These are phyloP conservation scores for Acanthococcus lagerstroemiae DNA, from an alignment of 2,888 invertebrate species.

Conservation along the genomic window DNA sequence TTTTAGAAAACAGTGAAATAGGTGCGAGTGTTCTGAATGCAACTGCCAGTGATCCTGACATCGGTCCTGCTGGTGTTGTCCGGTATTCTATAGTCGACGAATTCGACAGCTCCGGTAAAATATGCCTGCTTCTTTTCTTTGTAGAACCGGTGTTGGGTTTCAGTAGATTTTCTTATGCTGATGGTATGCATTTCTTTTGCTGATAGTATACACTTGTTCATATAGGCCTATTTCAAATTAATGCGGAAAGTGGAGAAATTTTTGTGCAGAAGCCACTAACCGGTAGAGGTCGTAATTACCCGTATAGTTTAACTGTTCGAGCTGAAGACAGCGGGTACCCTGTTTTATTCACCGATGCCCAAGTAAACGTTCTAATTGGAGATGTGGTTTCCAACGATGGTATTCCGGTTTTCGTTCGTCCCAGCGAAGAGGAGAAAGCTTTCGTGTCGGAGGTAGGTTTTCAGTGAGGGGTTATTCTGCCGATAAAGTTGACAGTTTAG, in stretches of 20 bases:
- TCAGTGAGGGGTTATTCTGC: too few relatives aligned
- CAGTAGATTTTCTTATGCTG: too few relatives aligned
- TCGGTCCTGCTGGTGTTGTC: conserved; percentile 60
- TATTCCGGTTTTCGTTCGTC: conserved; percentile 62
- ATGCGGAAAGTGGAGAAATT: conserved; percentile 56
- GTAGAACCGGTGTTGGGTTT: too few relatives aligned
- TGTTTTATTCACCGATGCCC: conserved; percentile 51
- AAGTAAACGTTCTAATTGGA: conserved; percentile 58
- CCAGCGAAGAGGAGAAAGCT: conserved; percentile 58
- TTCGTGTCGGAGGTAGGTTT: conserved; percentile 55
- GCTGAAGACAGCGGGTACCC: conserved; percentile 60
- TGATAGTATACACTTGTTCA: too few relatives aligned
- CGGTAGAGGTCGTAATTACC: conserved; percentile 63
- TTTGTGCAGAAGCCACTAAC: conserved; percentile 55
- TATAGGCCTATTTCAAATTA: conserved; percentile 57
- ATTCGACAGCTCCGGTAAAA: conserved; percentile 57
- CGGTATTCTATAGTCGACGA: conserved; percentile 62
- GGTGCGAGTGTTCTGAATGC: conserved; percentile 58
- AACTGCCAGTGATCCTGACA: conserved; percentile 65
- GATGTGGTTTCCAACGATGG: conserved; percentile 74
- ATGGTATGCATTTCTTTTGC: too few relatives aligned
- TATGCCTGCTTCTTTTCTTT: too few relatives aligned
- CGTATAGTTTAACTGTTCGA: conserved; percentile 56
- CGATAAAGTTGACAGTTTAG: too few relatives aligned
- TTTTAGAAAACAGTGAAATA: conserved; percentile 61